A percentile compares a stretch with the other conserved stretches of the same genome.
Conservation (phyloP, 1,140 invertebrate genomes). For the Ectropis grisescens region DNA sequence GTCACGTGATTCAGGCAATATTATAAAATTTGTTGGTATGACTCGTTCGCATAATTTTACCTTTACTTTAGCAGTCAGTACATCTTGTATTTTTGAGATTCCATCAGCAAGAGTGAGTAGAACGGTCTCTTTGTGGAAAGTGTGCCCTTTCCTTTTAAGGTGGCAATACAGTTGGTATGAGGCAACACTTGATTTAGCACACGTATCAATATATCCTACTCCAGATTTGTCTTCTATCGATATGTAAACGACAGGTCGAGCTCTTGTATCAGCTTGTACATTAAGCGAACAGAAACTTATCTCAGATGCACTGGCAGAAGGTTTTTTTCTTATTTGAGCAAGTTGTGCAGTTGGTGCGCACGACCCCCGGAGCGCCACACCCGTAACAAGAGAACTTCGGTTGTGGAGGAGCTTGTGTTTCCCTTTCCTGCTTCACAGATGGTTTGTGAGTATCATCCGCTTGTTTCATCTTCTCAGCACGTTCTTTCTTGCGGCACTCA, state of each 20-base stretch:
- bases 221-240: not conserved
- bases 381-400: not conserved
- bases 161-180: not conserved
- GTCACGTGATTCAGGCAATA: slow-evolving; percentile 1
- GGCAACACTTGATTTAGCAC: slow-evolving; percentile 8
- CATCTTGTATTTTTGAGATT: not conserved
- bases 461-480: not conserved
- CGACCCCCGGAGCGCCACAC: not conserved
- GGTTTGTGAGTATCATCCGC: not conserved
- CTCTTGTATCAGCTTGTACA: not conserved
- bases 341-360: not conserved
- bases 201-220: slow-evolving; percentile 1
- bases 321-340: not conserved
- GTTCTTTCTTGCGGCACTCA: not conserved
- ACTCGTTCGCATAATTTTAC: not conserved
- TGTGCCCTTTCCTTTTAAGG: not conserved
- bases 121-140: not conserved
- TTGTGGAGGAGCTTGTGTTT: not conserved
- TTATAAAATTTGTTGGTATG: not conserved
- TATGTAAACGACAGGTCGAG: not conserved
- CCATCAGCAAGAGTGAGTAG: not conserved
- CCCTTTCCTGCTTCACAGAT: too few species aligned
- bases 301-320: not conserved
- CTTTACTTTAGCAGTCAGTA: not conserved
- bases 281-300: slow-evolving; percentile 3